A percentile compares a stretch with the other conserved stretches of the same genome.
These are phyloP conservation scores for Bucorvus abyssinicus DNA, from an alignment of 2,797 vertebrate genomes.

Conservation along the genomic window DNA sequence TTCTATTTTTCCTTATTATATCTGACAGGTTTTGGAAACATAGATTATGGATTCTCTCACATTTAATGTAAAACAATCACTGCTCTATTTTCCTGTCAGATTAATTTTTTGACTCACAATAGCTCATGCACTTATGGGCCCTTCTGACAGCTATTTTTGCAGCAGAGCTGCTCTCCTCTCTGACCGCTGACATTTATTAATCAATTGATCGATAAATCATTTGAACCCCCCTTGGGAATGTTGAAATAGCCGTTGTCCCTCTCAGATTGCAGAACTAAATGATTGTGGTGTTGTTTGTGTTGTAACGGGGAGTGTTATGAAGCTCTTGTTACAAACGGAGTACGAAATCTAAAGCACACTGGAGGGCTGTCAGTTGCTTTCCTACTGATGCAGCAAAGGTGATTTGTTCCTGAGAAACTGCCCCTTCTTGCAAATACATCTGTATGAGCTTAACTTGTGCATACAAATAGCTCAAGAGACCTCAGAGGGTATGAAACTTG, in stretches of 20 bases:
- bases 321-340: slow-evolving; percentile 73
- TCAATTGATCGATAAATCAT: slow-evolving; percentile 86
- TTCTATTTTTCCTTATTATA: slow-evolving; percentile 40
- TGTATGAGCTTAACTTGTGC: neutral
- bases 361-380: slow-evolving; percentile 64
- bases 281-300: slow-evolving; percentile 87
- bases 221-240: slow-evolving; percentile 78
- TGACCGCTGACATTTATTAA: slow-evolving; percentile 78
- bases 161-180: slow-evolving; percentile 77
- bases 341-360: slow-evolving; percentile 66
- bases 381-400: slow-evolving; percentile 33
- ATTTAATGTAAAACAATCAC: slow-evolving; percentile 73
- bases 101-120: slow-evolving; percentile 63
- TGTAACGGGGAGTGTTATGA: slow-evolving; percentile 81
- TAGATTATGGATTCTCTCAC: slow-evolving; percentile 25
- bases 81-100: slow-evolving; percentile 77
- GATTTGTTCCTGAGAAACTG: slow-evolving; percentile 10
- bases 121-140: slow-evolving; percentile 72
- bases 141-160: slow-evolving; percentile 82
- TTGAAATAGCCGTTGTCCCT: slow-evolving; percentile 72
- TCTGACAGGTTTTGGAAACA: slow-evolving; percentile 66
- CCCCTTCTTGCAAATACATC: neutral
- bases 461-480: neutral
- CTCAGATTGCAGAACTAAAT: slow-evolving; percentile 84
- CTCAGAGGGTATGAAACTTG: neutral